Conservation (phyloP, 2,888 invertebrate genomes). For the Drosophila bunnanda region DNA sequence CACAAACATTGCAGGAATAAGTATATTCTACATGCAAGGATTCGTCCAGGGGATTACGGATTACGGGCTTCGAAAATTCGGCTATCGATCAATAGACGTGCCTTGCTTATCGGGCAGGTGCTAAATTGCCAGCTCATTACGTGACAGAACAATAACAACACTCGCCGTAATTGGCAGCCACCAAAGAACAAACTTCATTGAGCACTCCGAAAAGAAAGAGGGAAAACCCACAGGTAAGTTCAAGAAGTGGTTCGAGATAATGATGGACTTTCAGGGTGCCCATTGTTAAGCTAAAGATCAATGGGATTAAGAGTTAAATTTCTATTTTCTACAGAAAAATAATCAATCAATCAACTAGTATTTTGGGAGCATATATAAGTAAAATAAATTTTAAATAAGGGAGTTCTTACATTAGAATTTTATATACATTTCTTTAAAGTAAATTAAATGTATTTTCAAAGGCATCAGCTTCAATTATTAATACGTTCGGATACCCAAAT, state of each 20-base stretch:
- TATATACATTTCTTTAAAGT: too few relatives aligned
- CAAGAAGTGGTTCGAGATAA: neutral
- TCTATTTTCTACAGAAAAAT: fast-evolving
- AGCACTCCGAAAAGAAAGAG: slow-evolving; percentile 14
- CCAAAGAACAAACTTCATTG: slow-evolving; percentile 39
- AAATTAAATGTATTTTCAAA: neutral
- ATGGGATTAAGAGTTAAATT: neutral
- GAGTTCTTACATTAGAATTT: neutral
- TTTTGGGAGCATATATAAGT: too few relatives aligned
- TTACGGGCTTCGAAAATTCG: slow-evolving; percentile 13
- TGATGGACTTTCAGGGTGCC: slow-evolving; percentile 20
- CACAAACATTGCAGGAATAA: slow-evolving; percentile 52
- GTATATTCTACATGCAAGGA: neutral
- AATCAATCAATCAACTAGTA: too few relatives aligned
- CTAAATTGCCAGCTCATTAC: slow-evolving; percentile 75
- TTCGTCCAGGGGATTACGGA: slow-evolving; percentile 3
- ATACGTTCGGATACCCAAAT: too few relatives aligned
- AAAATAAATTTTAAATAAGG: neutral
- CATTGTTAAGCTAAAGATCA: neutral
- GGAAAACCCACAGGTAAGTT: slow-evolving; percentile 9
- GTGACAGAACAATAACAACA: slow-evolving; percentile 65
- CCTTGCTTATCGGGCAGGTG: slow-evolving; percentile 61
- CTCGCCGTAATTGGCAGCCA: slow-evolving; percentile 48
- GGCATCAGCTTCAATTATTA: neutral
- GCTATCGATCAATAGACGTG: slow-evolving; percentile 50